Evolutionary conservation across 2,113 vertebrate genomes (phyloP).

Genomic region (Gymnobelideus leadbeateri): DNA sequence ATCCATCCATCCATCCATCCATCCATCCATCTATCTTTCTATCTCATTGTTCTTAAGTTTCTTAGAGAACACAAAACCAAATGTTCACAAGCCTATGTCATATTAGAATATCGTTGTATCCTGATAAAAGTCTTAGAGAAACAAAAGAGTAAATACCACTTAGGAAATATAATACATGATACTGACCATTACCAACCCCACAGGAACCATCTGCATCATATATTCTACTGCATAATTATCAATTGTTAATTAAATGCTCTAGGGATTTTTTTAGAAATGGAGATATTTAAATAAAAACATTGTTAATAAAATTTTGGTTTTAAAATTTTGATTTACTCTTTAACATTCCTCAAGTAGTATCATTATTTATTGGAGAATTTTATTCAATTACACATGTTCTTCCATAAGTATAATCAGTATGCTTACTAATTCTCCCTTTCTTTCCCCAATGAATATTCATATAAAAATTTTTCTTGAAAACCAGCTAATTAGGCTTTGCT

Average conservation of each 20-base stretch:
- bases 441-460: background rate
- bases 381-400: conserved; percentile 30
- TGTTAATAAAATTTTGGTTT: conserved; percentile 51
- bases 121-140: conserved; percentile 23
- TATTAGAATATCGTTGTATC: conserved; percentile 20
- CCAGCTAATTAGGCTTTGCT: background rate
- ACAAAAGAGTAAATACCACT: background rate
- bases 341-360: conserved; percentile 30
- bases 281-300: conserved; percentile 18
- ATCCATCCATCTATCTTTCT: too few relatives aligned
- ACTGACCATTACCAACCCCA: background rate
- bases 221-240: background rate
- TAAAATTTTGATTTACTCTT: conserved; percentile 39
- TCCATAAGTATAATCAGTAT: background rate
- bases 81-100: conserved; percentile 34
- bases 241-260: background rate
- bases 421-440: background rate
- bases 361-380: conserved; percentile 3
- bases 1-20: too few relatives aligned
- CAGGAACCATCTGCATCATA: background rate
- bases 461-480: conserved; percentile 31
- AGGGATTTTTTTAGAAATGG: conserved; percentile 13
- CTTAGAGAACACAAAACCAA: conserved; percentile 42
- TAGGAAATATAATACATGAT: background rate
- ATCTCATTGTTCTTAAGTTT: background rate